A percentile compares a stretch with the other conserved stretches of the same genome.
These are phyloP conservation scores for Dasypolia templi DNA, from an alignment of 2,888 invertebrate species.

Conservation along the genomic window DNA sequence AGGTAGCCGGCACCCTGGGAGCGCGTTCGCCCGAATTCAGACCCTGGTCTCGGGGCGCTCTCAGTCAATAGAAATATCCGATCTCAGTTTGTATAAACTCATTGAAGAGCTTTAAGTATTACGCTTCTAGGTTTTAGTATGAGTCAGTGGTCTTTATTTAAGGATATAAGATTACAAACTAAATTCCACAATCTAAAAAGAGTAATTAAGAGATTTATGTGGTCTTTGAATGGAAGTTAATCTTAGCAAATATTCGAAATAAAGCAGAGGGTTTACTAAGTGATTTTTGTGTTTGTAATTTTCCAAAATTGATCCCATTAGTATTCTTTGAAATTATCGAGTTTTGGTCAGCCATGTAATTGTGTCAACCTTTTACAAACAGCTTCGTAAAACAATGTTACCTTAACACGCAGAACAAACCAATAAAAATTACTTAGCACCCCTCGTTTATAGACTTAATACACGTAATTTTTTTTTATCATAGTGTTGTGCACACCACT, in stretches of 20 bases:
- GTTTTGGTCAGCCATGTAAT: neutral
- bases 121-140: conserved; percentile 72
- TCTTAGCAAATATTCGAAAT: conserved; percentile 8
- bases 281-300: conserved; percentile 8
- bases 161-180: conserved; percentile 14
- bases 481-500: conserved; percentile 49
- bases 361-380: neutral
- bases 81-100: conserved; percentile 85
- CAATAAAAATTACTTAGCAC: conserved; percentile 35
- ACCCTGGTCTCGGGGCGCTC: conserved; percentile 87
- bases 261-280: neutral
- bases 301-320: neutral
- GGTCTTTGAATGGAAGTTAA: conserved; percentile 14
- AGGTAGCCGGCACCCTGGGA: conserved; percentile 90
- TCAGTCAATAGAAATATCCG: conserved; percentile 86
- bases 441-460: conserved; percentile 34
- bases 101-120: conserved; percentile 79
- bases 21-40: conserved; percentile 87
- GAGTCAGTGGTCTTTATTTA: conserved; percentile 61
- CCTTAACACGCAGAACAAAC: neutral
- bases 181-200: conserved; percentile 16
- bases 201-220: neutral
- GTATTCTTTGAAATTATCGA: neutral
- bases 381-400: conserved; percentile 7
- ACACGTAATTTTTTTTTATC: conserved; percentile 47